Percentiles rank a stretch among this genome's conserved stretches.
These are phyloP conservation scores for Oncorhynchus keta DNA, from an alignment of 2,113 vertebrate species.

Conservation along the genomic window DNA sequence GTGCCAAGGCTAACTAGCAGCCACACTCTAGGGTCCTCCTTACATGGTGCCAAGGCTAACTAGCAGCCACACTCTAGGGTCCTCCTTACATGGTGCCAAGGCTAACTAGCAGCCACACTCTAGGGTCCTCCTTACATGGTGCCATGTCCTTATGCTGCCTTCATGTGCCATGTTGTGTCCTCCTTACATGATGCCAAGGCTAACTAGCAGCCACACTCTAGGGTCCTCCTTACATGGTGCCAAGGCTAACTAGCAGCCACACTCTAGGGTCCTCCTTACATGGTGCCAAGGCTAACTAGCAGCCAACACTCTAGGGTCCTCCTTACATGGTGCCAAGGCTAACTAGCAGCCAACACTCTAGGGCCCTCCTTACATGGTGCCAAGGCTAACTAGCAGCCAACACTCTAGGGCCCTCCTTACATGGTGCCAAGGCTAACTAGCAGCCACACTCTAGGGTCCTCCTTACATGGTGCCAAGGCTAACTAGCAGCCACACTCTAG, in stretches of 20 bases:
- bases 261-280: background rate
- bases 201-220: background rate
- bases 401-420: background rate
- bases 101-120: background rate
- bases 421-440: background rate
- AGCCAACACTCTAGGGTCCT: constrained; percentile 6
- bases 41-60: background rate
- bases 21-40: background rate
- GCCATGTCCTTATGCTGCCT: no score
- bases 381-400: background rate
- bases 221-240: background rate
- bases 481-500: constrained; percentile 1
- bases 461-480: background rate
- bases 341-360: constrained; percentile 3
- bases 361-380: background rate
- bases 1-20: background rate
- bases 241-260: constrained; percentile 1
- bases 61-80: background rate
- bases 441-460: constrained; percentile 6
- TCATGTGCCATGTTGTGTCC: no score
- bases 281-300: background rate
- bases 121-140: no score
- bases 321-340: background rate
- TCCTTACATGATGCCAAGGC: background rate
- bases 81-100: background rate